Conservation (phyloP, 2,113 vertebrate genomes). For the Takifugu flavidus region DNA sequence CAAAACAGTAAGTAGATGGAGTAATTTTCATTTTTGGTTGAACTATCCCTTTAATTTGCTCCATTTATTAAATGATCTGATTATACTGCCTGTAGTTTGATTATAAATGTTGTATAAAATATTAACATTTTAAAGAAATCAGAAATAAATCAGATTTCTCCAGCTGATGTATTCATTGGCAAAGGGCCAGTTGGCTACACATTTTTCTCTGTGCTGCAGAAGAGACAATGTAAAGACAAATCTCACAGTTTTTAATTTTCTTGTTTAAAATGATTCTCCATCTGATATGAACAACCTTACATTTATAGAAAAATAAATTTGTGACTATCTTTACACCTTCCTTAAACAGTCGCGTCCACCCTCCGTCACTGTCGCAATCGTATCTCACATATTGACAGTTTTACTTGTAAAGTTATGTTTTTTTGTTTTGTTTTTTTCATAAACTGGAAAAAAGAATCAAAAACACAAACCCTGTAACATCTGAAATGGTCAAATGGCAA, state of each 20-base stretch:
- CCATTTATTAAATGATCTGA: constrained; percentile 45
- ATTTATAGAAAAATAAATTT: constrained; percentile 82
- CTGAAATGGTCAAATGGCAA: constrained; percentile 78
- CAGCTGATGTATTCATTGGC: constrained; percentile 55
- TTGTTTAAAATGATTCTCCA: constrained; percentile 74
- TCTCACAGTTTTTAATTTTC: constrained; percentile 71
- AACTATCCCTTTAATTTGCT: constrained; percentile 14
- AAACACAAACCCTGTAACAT: constrained; percentile 80
- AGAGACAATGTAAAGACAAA: constrained; percentile 71
- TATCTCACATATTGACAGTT: constrained; percentile 62
- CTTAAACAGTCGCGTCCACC: constrained; percentile 47
- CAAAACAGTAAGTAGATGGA: too few species aligned
- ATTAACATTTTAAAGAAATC: constrained; percentile 47
- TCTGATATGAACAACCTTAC: constrained; percentile 75
- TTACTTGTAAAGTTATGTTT: constrained; percentile 69
- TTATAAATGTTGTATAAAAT: constrained; percentile 55
- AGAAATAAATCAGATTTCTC: constrained; percentile 59
- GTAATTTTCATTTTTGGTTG: too few species aligned
- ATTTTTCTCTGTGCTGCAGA: constrained; percentile 70
- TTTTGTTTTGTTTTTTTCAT: constrained; percentile 61
- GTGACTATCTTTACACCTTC: constrained; percentile 70
- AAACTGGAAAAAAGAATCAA: constrained; percentile 62
- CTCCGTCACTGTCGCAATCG: constrained; percentile 55
- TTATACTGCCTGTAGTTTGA: constrained; percentile 59
- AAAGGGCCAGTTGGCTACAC: constrained; percentile 62